Evolutionary conservation across 2,113 vertebrate species (phyloP).

Genomic region (Campylorhamphus procurvoides): DNA sequence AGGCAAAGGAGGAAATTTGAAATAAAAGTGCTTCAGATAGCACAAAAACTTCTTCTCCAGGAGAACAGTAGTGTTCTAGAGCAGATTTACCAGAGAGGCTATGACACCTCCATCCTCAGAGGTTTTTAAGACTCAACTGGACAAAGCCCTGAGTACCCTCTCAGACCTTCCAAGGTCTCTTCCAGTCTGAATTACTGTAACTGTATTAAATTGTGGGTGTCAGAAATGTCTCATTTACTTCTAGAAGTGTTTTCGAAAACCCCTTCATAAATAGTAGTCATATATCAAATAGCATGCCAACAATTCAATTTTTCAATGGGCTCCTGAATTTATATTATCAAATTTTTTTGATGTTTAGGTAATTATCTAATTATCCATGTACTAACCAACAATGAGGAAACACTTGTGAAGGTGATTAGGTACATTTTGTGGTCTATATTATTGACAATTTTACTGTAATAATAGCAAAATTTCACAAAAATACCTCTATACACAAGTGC

Average conservation of each 20-base stretch:
- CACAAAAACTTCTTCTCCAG: neutral
- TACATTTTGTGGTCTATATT: neutral
- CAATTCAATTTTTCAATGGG: neutral
- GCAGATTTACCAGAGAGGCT: neutral
- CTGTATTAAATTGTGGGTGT: neutral
- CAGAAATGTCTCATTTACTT: neutral
- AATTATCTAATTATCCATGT: neutral
- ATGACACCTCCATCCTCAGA: neutral
- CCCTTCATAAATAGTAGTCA: neutral
- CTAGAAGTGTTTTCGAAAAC: neutral
- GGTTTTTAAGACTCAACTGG: neutral
- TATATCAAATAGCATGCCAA: neutral
- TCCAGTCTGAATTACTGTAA: neutral
- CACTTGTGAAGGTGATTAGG: neutral
- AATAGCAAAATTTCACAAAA: neutral
- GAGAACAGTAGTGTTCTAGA: neutral
- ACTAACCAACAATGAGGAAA: neutral
- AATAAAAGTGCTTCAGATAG: neutral
- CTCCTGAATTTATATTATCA: neutral
- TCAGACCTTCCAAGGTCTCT: neutral
- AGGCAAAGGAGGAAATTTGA: neutral
- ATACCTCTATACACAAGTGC: neutral
- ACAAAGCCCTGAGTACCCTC: neutral
- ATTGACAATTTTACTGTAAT: neutral
- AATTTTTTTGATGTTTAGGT: neutral